Evolutionary conservation across 2,797 vertebrate species (phyloP), one percentile per base, ranked within the genome.

Genomic region (Microhierax caerulescens): DNA sequence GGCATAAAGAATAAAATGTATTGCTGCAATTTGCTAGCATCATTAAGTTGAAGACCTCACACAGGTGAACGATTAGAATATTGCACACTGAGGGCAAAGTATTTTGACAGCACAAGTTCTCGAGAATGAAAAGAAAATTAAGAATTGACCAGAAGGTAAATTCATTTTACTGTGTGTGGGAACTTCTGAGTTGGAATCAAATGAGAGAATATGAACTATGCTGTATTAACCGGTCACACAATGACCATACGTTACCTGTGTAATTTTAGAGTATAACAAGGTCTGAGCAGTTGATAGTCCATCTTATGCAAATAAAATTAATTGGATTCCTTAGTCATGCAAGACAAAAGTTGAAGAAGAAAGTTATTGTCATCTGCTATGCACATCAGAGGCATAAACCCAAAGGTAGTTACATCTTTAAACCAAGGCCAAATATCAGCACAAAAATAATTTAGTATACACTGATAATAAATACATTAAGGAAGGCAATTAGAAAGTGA

Each of bases 391-490:
- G 16, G 8, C 13, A 74, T 27, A 80, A 91, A 53, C 0, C 4
- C 8, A 68, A 63, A 79, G 2, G 0, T 13, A 48, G n/a, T 19
- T 68, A 39, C 2, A 7, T 37, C 15, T 65, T 76, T 65, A 75
- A 47, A 59, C 3, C n/a, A 41, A 82, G n/a, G 23, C 3, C 22
- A 80, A 80, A 80, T 45, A 61, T 13, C 0, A 0, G 3, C 27
- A 73, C 11, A 86, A 57, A 76, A 93, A 69, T 11, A 73, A 68
- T 65, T 37, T 1, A 16, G 2, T 24, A 54, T 60, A 19, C 36
- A 32, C 50, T 80, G 7, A n/a, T 32, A 89, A 69, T n/a, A 48
- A 91, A 65, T 57, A 77, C 9, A 61, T 60, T 69, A 65, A 48
- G 24, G 4, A 77, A 48, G 16, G 21, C 68, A 80, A 93, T 59